Evolutionary conservation across 2,797 vertebrate species (phyloP).

Genomic region (Melanotaenia maccullochi): DNA sequence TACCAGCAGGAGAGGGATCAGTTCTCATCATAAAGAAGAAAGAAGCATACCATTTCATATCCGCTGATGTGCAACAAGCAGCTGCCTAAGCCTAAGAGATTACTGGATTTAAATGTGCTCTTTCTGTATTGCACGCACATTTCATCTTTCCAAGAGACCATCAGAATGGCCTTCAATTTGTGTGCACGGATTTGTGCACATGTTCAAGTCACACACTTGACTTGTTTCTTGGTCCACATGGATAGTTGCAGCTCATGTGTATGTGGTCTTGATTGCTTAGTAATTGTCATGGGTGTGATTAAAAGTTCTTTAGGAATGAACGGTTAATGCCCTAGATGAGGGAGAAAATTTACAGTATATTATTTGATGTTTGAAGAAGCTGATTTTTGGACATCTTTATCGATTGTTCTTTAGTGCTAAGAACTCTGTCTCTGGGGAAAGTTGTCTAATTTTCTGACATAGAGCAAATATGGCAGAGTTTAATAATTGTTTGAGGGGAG

Average conservation of each 20-base stretch:
- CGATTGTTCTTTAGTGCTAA: slow-evolving; percentile 3
- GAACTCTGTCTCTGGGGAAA: slow-evolving; percentile 30
- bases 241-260: not conserved
- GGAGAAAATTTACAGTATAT: slow-evolving; percentile 17
- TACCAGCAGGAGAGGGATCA: slow-evolving; percentile 59
- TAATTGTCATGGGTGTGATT: slow-evolving; percentile 43
- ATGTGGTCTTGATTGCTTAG: slow-evolving; percentile 40
- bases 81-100: slow-evolving; percentile 37
- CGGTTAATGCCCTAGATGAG: slow-evolving; percentile 48
- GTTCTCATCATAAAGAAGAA: slow-evolving; percentile 50
- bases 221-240: slow-evolving; percentile 34
- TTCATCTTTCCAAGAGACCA: slow-evolving; percentile 24
- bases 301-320: slow-evolving; percentile 62
- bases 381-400: slow-evolving; percentile 25
- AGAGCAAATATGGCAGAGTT: slow-evolving; percentile 21
- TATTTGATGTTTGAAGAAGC: slow-evolving; percentile 32
- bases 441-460: slow-evolving; percentile 33
- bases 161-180: slow-evolving; percentile 9
- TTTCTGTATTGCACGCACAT: slow-evolving; percentile 20
- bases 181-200: slow-evolving; percentile 13
- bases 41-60: slow-evolving; percentile 56
- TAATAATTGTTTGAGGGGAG: slow-evolving; percentile 27
- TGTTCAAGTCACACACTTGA: slow-evolving; percentile 23
- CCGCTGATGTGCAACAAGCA: slow-evolving; percentile 38
- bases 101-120: slow-evolving; percentile 37